These are phyloP conservation scores for Pyrrhia umbra DNA, from an alignment of 2,888 invertebrate species.

Conservation along the genomic window DNA sequence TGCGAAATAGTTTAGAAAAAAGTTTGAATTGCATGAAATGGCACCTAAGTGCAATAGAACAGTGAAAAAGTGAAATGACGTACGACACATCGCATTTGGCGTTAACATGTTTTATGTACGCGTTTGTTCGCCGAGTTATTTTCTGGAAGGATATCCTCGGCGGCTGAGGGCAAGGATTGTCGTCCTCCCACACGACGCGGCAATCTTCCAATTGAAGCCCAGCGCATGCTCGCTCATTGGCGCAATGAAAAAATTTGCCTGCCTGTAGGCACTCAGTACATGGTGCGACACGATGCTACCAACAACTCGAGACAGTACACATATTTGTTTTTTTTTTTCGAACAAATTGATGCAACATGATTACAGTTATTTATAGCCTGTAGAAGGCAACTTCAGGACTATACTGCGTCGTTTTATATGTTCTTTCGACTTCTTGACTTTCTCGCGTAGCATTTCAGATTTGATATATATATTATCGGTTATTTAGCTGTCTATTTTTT, in stretches of 20 bases:
- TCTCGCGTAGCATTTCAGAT: constrained; percentile 1
- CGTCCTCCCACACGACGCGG: constrained; percentile 84
- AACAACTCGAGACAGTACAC: constrained; percentile 25
- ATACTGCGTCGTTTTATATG: constrained; percentile 17
- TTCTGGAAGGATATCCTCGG: constrained; percentile 90
- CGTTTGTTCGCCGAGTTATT: constrained; percentile 73
- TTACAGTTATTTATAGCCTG: constrained; percentile 31
- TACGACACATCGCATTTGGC: constrained; percentile 26
- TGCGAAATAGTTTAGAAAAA: neutral
- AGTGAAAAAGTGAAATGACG: constrained; percentile 10
- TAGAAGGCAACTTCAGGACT: constrained; percentile 26
- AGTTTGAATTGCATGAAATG: too few species aligned
- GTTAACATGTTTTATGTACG: constrained; percentile 64
- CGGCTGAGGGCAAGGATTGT: constrained; percentile 83
- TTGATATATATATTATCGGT: neutral
- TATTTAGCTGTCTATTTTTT: constrained; percentile 25
- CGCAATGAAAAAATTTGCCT: constrained; percentile 88
- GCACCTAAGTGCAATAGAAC: neutral
- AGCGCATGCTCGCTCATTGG: constrained; percentile 84
- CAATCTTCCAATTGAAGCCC: constrained; percentile 88
- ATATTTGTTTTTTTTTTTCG: constrained; percentile 30
- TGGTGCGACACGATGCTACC: constrained; percentile 36
- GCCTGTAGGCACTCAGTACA: constrained; percentile 65
- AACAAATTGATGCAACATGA: constrained; percentile 40
- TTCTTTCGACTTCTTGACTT: neutral